phyloP scores from a whole-genome alignment of 2,797 vertebrate genomes.

The Bovichtus diacanthus region DNA sequence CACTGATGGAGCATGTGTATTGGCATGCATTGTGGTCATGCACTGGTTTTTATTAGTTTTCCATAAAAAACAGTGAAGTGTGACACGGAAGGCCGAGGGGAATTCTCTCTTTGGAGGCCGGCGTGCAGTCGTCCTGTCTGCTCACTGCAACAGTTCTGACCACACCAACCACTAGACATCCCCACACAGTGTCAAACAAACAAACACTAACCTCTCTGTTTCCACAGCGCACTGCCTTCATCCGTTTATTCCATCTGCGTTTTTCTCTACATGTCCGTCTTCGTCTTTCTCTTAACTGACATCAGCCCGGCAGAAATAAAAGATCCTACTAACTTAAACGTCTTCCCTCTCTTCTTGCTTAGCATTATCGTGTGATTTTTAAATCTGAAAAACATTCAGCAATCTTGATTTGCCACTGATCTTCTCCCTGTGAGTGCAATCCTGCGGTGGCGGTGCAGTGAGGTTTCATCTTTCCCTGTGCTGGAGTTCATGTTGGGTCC shows the following conservation, averaged over 20 bases:
- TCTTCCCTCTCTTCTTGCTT: neutral
- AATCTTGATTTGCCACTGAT: constrained; percentile 25
- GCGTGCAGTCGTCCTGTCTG: constrained; percentile 57
- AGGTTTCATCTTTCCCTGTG: constrained; percentile 43
- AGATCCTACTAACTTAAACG: neutral
- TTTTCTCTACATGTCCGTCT: neutral
- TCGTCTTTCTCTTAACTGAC: neutral
- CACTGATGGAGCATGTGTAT: constrained; percentile 11
- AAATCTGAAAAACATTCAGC: constrained; percentile 7
- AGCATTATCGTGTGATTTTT: constrained; percentile 6
- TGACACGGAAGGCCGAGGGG: constrained; percentile 44
- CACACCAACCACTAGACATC: constrained; percentile 60
- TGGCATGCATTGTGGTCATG: constrained; percentile 21
- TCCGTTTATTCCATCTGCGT: constrained; percentile 6
- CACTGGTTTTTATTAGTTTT: constrained; percentile 56
- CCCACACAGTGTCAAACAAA: constrained; percentile 28
- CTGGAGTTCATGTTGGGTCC: constrained; percentile 46
- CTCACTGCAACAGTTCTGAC: constrained; percentile 48
- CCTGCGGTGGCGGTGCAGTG: constrained; percentile 6
- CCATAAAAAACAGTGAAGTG: constrained; percentile 33
- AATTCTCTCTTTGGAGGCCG: constrained; percentile 43
- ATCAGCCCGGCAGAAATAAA: constrained; percentile 4
- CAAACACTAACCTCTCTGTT: constrained; percentile 43
- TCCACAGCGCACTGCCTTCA: constrained; percentile 3
- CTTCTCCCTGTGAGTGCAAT: constrained; percentile 36